phyloP scores from a whole-genome alignment of 2,113 vertebrate species.

The Murina feae region DNA sequence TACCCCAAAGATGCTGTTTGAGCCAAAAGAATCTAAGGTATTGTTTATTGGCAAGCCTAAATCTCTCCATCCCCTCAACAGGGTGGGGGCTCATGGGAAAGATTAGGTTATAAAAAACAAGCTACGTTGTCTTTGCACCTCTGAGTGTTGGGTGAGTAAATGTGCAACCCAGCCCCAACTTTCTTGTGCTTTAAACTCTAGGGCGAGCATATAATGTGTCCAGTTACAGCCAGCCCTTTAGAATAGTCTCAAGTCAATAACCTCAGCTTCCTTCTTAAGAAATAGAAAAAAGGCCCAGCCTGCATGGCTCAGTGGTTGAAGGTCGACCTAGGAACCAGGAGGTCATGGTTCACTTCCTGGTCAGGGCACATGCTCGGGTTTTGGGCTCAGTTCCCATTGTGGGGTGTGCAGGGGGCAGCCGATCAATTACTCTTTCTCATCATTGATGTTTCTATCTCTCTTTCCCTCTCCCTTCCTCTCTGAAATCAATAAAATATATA shows the following conservation, averaged over 20 bases:
- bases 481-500: no score
- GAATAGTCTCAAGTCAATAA: background rate
- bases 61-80: background rate
- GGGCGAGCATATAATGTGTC: background rate
- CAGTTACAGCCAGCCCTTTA: background rate
- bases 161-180: background rate
- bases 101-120: background rate
- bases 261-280: background rate
- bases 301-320: no score
- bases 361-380: no score
- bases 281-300: background rate
- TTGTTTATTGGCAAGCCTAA: background rate
- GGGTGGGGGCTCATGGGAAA: background rate
- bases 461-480: no score
- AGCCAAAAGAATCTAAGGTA: background rate
- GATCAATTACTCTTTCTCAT: no score
- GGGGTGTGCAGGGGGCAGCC: no score
- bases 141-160: background rate
- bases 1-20: background rate
- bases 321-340: no score
- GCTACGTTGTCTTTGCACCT: background rate
- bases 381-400: no score
- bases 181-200: background rate
- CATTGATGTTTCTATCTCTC: no score
- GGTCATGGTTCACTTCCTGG: no score